Evolutionary conservation across 1,140 invertebrate genomes (phyloP).

Genomic region (Drosophila sulfurigaster): DNA sequence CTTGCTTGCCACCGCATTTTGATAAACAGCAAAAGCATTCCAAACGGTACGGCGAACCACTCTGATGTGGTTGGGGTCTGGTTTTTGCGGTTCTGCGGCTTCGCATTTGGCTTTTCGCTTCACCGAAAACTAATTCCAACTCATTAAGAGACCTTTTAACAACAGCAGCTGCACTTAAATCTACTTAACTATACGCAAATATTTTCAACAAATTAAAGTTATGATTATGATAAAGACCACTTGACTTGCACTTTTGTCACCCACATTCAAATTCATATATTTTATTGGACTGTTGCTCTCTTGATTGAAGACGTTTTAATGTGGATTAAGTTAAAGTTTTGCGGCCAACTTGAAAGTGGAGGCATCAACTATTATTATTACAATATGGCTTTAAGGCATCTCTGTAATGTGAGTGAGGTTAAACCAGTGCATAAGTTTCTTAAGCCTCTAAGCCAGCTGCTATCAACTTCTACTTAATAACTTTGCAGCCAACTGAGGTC

Average conservation of each 20-base stretch:
- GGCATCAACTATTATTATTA: conserved; percentile 6
- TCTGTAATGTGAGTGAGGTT: neutral
- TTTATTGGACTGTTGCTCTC: conserved; percentile 6
- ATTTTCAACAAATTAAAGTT: conserved; percentile 23
- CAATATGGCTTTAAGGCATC: conserved; percentile 1
- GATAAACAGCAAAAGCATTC: conserved; percentile 13
- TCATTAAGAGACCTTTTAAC: conserved; percentile 44
- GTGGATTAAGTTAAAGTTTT: neutral
- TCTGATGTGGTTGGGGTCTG: conserved; percentile 48
- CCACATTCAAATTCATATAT: neutral
- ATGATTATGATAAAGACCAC: conserved; percentile 28
- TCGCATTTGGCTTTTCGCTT: conserved; percentile 43
- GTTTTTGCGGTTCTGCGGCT: conserved; percentile 23
- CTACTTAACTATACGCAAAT: conserved; percentile 21
- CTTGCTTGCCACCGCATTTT: conserved; percentile 1
- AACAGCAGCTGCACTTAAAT: conserved; percentile 43
- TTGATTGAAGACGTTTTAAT: conserved; percentile 24
- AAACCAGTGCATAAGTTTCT: neutral
- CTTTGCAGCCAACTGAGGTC: neutral
- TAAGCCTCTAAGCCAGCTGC: conserved; percentile 3
- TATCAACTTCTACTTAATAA: neutral
- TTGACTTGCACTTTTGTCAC: neutral
- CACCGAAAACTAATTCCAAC: conserved; percentile 47
- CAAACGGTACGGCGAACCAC: conserved; percentile 49
- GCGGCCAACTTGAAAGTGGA: neutral